phyloP scores from a whole-genome alignment of 2,797 vertebrate species.

The Gambusia yucatana region DNA sequence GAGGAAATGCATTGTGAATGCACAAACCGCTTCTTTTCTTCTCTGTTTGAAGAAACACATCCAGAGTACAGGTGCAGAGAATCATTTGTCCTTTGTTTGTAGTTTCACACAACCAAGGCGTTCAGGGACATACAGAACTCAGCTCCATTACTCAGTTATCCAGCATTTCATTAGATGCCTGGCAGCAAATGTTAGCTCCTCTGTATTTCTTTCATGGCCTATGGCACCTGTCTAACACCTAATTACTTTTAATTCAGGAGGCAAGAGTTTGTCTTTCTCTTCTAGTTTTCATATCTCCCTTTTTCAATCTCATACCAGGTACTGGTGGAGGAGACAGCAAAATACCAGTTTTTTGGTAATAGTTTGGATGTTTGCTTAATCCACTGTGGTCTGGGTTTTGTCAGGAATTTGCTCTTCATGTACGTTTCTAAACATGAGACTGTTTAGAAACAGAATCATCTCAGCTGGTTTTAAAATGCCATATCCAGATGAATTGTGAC shows the following conservation, averaged over 20 bases:
- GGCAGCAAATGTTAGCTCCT: constrained; percentile 10
- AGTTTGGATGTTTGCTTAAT: neutral
- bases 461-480: neutral
- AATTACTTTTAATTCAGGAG: constrained; percentile 7
- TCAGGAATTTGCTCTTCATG: neutral
- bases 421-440: neutral
- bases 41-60: constrained; percentile 26
- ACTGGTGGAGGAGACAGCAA: neutral
- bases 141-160: constrained; percentile 28
- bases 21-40: constrained; percentile 19
- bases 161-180: constrained; percentile 27
- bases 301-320: neutral
- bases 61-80: constrained; percentile 17
- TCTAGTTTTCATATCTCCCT: neutral
- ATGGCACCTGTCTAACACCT: neutral
- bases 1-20: constrained; percentile 12
- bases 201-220: constrained; percentile 4
- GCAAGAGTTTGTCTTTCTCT: neutral
- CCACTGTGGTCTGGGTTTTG: neutral
- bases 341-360: too few relatives aligned
- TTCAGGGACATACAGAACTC: constrained; percentile 2
- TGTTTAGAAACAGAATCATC: too few relatives aligned
- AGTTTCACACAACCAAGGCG: constrained; percentile 23
- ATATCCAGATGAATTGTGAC: neutral
- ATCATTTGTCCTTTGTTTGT: constrained; percentile 37